Percentiles rank a stretch among this genome's conserved stretches.
These are phyloP conservation scores for Rhynchonycteris naso DNA, from an alignment of 2,797 vertebrate species.

Conservation along the genomic window DNA sequence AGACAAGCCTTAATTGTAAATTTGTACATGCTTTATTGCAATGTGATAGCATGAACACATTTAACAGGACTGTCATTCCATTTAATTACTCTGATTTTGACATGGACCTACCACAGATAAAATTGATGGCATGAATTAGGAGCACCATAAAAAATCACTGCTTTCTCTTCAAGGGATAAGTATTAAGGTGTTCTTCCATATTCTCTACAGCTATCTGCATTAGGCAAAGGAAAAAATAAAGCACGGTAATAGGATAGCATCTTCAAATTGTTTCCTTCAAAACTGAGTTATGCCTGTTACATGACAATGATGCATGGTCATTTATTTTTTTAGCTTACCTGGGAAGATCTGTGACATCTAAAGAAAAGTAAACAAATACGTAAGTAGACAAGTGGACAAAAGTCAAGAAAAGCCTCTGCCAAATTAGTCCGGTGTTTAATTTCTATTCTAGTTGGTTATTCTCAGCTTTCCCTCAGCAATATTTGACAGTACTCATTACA, in stretches of 20 bases:
- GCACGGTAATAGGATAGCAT: background rate
- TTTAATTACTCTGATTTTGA: conserved; percentile 85
- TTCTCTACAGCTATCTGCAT: conserved; percentile 5
- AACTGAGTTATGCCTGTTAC: conserved; percentile 42
- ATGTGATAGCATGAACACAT: conserved; percentile 80
- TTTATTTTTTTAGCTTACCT: background rate
- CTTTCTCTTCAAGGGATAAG: conserved; percentile 73
- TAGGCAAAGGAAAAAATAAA: background rate
- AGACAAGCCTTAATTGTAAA: conserved; percentile 84
- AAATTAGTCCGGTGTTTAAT: conserved; percentile 40
- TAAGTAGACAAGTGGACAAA: background rate
- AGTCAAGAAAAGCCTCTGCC: background rate
- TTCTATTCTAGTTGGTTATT: conserved; percentile 24
- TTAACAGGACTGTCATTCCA: conserved; percentile 82
- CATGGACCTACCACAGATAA: conserved; percentile 77
- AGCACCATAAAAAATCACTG: conserved; percentile 51
- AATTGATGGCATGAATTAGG: conserved; percentile 78
- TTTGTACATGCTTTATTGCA: conserved; percentile 84
- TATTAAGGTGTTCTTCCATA: conserved; percentile 42
- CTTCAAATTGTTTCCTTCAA: conserved; percentile 50
- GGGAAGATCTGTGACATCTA: background rate
- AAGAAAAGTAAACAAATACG: conserved; percentile 46
- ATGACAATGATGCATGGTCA: background rate
- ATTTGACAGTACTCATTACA: background rate
- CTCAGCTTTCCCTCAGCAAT: background rate